Evolutionary conservation across 2,113 vertebrate species (phyloP).

Genomic region (Zeus faber): DNA sequence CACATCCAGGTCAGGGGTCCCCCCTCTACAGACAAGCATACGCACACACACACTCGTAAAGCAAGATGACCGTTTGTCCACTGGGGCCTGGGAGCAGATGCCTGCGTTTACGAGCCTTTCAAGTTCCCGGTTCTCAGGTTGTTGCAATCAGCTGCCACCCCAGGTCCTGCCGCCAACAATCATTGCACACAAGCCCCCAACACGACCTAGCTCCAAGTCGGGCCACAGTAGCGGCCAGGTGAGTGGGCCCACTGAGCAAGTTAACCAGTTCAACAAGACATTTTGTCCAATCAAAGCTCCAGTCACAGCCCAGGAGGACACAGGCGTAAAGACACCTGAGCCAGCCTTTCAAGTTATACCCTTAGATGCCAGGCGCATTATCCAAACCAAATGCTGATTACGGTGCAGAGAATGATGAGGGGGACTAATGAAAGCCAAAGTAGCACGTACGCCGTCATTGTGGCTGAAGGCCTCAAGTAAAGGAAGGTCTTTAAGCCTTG

Average conservation of each 20-base stretch:
- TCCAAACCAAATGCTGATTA: slow-evolving; percentile 63
- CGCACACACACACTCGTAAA: slow-evolving; percentile 1
- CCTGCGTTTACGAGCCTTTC: slow-evolving; percentile 46
- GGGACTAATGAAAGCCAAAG: slow-evolving; percentile 47
- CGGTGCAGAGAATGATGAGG: slow-evolving; percentile 46
- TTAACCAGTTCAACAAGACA: slow-evolving; percentile 61
- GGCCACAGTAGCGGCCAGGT: slow-evolving; percentile 28
- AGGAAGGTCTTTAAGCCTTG: no score
- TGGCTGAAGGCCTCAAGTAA: slow-evolving; percentile 21
- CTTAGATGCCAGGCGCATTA: slow-evolving; percentile 23
- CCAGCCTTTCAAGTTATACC: slow-evolving; percentile 49
- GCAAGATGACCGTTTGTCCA: slow-evolving; percentile 31
- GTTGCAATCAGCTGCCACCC: slow-evolving; percentile 58
- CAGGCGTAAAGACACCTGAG: slow-evolving; percentile 49
- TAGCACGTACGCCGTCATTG: slow-evolving; percentile 5
- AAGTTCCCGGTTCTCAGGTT: slow-evolving; percentile 44
- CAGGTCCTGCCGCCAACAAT: not conserved
- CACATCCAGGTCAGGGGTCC: no score
- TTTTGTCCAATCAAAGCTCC: slow-evolving; percentile 56
- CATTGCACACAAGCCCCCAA: slow-evolving; percentile 7
- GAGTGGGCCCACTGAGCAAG: slow-evolving; percentile 33
- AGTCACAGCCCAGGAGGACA: slow-evolving; percentile 17
- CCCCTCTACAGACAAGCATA: slow-evolving; percentile 2
- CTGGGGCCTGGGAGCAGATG: slow-evolving; percentile 66
- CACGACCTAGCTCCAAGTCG: slow-evolving; percentile 8